These are phyloP conservation scores for Notiomystis cincta DNA, from an alignment of 2,113 vertebrate genomes.

Conservation along the genomic window DNA sequence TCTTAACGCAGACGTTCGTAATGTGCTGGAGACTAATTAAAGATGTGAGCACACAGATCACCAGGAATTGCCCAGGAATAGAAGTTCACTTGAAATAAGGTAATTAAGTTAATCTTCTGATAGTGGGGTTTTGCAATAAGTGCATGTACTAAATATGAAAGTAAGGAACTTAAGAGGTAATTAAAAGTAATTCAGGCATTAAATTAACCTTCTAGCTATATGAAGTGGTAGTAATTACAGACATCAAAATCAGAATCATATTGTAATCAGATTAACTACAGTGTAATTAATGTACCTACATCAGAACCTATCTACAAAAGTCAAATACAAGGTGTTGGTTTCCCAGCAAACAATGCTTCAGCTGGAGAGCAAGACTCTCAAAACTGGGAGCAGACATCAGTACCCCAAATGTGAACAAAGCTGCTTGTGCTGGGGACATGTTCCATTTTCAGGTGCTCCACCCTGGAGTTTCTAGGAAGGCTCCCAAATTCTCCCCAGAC, in stretches of 20 bases:
- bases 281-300: conserved; percentile 30
- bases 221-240: conserved; percentile 37
- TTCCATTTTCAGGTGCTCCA: background rate
- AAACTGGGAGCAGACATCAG: background rate
- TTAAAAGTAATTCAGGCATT: conserved; percentile 61
- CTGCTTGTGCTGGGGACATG: background rate
- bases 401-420: background rate
- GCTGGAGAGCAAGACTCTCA: background rate
- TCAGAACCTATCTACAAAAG: background rate
- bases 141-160: conserved; percentile 38
- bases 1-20: background rate
- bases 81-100: conserved; percentile 41
- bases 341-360: background rate
- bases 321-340: background rate
- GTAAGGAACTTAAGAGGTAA: conserved; percentile 39
- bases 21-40: conserved; percentile 18
- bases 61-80: conserved; percentile 39
- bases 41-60: conserved; percentile 3
- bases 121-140: conserved; percentile 42
- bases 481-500: background rate
- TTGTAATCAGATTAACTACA: conserved; percentile 52
- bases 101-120: conserved; percentile 62
- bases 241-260: conserved; percentile 48
- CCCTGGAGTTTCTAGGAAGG: background rate
- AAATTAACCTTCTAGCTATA: conserved; percentile 57